Evolutionary conservation across 2,888 invertebrate genomes (phyloP), one percentile per base, ranked within the genome.

Genomic region (Brachypterus glaber): DNA sequence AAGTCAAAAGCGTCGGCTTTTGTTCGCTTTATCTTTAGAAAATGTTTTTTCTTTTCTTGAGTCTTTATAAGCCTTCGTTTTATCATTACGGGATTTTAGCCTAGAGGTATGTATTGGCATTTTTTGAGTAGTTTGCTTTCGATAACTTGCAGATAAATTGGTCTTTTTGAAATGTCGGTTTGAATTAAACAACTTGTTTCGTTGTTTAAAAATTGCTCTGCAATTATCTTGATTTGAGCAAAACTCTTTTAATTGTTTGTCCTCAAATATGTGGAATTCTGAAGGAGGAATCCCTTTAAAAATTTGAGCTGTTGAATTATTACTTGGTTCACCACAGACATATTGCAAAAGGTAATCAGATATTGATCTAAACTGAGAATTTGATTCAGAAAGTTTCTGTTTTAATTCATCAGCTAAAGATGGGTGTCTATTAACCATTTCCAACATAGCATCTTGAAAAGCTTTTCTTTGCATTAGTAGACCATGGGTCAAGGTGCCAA

Each of bases 271-370:
- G 16, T 32, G 32, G 5, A 17, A 16, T 8, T 8, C 32, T 8
- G 16, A 32, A 16, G 32, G 32, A 7, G 32, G 32, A 32, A 32
- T 32, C 9, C 5, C 7, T 11, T 17, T 12, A 7, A 32, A 11
- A 16, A 7, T 9, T 7, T 13, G 7, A 17, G 32, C 32, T 8
- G 12, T 8, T 17, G 12, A 7, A 11, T 32, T 8, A 32, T 7
- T 8, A 13, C 8, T 7, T 9, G 32, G 32, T 12, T 32, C 32
- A 32, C 32, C 32, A 32, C 32, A 32, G 9, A 15, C 16, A 17
- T 9, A 32, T 32, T 32, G 32, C 32, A 32, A 11, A 8, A 32
- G 8, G 16, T 32, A 12, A 11, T 32, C 32, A 9, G 32, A 32
- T 13, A 32, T 16, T 8, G 17, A 7, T 32, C 17, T 13, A 32